A percentile compares a stretch with the other conserved stretches of the same genome.
Conservation (phyloP, 2,888 invertebrate genomes). For the Autographa pulchrina region DNA sequence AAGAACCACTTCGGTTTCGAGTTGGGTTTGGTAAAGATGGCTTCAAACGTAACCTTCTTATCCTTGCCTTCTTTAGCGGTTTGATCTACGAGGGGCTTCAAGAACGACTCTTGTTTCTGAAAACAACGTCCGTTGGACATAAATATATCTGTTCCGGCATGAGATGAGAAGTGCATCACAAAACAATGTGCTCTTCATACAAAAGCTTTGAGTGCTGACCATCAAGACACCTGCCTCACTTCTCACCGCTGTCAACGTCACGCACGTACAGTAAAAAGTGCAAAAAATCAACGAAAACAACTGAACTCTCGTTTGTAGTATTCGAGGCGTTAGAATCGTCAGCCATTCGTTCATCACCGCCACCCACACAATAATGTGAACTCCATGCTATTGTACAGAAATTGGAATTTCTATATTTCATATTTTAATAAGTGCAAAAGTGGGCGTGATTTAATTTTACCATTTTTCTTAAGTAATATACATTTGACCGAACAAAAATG, state of each 20-base stretch:
- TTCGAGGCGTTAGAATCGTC: slow-evolving; percentile 85
- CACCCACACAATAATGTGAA: slow-evolving; percentile 75
- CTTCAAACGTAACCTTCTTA: slow-evolving; percentile 97
- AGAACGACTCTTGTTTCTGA: slow-evolving; percentile 98
- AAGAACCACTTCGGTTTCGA: slow-evolving; percentile 97
- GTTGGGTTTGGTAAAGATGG: slow-evolving; percentile 98
- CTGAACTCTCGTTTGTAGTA: slow-evolving; percentile 74
- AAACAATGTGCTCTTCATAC: slow-evolving; percentile 85
- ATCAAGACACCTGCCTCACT: slow-evolving; percentile 71
- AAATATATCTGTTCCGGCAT: slow-evolving; percentile 40
- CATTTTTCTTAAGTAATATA: slow-evolving; percentile 60
- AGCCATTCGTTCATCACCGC: slow-evolving; percentile 77
- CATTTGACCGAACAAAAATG: slow-evolving; percentile 71
- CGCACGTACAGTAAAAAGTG: slow-evolving; percentile 72
- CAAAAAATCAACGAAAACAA: slow-evolving; percentile 78
- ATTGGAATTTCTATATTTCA: slow-evolving; percentile 78
- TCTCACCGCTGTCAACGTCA: slow-evolving; percentile 74
- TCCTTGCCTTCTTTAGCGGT: slow-evolving; percentile 98
- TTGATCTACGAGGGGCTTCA: slow-evolving; percentile 98
- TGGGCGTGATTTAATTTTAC: slow-evolving; percentile 62
- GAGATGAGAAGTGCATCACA: slow-evolving; percentile 74
- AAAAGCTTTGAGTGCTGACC: slow-evolving; percentile 84
- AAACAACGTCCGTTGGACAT: slow-evolving; percentile 52
- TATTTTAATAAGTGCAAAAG: slow-evolving; percentile 71
- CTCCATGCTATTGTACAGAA: slow-evolving; percentile 87